Percentiles rank a stretch among this genome's conserved stretches.
phyloP scores from a whole-genome alignment of 2,797 vertebrate genomes.

The Sandelia bainsii region DNA sequence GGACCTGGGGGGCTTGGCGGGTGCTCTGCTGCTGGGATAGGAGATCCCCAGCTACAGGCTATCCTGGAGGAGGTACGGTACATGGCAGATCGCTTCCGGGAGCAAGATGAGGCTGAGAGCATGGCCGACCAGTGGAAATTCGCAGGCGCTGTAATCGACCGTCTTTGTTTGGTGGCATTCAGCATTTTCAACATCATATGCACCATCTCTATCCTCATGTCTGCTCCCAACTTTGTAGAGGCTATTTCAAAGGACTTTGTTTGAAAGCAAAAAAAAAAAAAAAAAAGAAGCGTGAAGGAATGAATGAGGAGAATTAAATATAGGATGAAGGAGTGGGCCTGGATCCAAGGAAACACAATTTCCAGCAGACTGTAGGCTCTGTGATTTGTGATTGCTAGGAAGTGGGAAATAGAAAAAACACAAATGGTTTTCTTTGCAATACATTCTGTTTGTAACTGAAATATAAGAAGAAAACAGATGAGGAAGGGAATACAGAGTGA shows the following conservation, averaged over 20 bases:
- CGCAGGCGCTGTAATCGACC: constrained; percentile 87
- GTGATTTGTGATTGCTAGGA: constrained; percentile 64
- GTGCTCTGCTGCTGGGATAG: constrained; percentile 73
- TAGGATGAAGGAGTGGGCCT: constrained; percentile 56
- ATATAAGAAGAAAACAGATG: constrained; percentile 52
- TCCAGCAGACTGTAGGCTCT: constrained; percentile 49
- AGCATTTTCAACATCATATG: constrained; percentile 89
- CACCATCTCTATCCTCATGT: constrained; percentile 91
- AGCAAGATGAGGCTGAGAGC: constrained; percentile 82
- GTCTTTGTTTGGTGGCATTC: constrained; percentile 88
- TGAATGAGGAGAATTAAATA: constrained; percentile 51
- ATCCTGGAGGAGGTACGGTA: constrained; percentile 88
- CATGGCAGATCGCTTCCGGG: constrained; percentile 85
- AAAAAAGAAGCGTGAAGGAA: constrained; percentile 35
- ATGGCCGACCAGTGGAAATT: constrained; percentile 88
- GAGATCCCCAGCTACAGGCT: constrained; percentile 84
- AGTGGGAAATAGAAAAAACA: constrained; percentile 54
- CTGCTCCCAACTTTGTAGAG: constrained; percentile 88
- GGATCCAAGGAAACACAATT: constrained; percentile 69
- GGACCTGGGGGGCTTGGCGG: constrained; percentile 71
- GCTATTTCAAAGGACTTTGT: constrained; percentile 89
- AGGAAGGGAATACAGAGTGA: constrained; percentile 37
- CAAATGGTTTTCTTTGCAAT: constrained; percentile 71
- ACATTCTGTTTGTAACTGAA: constrained; percentile 63
- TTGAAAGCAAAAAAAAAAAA: constrained; percentile 67